phyloP scores from a whole-genome alignment of 1,140 invertebrate species.

The Hycleus cichorii region DNA sequence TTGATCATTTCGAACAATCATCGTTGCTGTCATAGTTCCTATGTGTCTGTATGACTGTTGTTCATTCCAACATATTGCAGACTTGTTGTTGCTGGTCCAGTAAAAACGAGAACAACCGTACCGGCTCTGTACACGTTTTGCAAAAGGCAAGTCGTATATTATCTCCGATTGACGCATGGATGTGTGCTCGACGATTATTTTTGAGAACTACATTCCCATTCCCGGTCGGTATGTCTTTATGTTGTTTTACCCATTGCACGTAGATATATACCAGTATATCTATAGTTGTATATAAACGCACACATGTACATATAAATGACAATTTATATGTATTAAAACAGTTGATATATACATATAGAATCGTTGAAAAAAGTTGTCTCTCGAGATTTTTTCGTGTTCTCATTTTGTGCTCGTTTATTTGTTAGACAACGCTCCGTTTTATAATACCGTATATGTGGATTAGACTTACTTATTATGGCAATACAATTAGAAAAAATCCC shows the following conservation, averaged over 20 bases:
- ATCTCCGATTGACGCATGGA: slow-evolving; percentile 31
- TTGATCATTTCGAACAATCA: slow-evolving; percentile 1
- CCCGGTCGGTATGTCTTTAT: slow-evolving; percentile 31
- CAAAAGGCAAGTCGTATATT: slow-evolving; percentile 27
- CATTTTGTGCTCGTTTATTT: slow-evolving; percentile 23
- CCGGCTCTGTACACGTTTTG: slow-evolving; percentile 22
- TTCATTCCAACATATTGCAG: slow-evolving; percentile 16
- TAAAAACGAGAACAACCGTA: slow-evolving; percentile 28
- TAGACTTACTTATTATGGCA: slow-evolving; percentile 10
- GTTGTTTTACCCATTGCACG: slow-evolving; percentile 24
- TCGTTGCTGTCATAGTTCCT: neutral
- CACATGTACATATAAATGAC: slow-evolving; percentile 25
- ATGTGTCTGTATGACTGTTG: slow-evolving; percentile 9
- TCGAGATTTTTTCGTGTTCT: slow-evolving; percentile 28
- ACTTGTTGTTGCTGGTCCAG: slow-evolving; percentile 2
- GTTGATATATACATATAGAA: neutral
- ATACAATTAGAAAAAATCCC: slow-evolving; percentile 10
- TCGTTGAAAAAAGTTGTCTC: slow-evolving; percentile 21
- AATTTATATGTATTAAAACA: slow-evolving; percentile 34
- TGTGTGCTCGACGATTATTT: slow-evolving; percentile 33
- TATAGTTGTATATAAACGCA: too few relatives aligned
- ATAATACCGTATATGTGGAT: neutral
- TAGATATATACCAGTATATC: too few relatives aligned
- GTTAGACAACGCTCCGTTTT: slow-evolving; percentile 3
- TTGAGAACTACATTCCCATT: slow-evolving; percentile 38